phyloP scores from a whole-genome alignment of 1,140 invertebrate species.

The Drosophila orena region DNA sequence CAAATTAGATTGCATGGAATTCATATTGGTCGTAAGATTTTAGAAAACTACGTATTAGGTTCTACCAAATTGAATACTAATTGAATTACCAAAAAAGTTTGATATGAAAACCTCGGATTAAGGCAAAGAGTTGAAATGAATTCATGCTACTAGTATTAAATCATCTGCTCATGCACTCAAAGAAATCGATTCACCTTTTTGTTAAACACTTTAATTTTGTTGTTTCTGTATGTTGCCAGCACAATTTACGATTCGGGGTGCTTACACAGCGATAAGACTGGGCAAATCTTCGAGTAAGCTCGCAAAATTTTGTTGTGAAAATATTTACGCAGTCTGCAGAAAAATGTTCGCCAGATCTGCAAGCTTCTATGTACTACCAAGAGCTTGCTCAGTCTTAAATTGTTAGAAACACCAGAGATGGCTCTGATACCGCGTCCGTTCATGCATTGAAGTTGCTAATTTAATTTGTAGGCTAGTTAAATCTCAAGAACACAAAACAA shows the following conservation, averaged over 20 bases:
- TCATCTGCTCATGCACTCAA: background rate
- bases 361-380: background rate
- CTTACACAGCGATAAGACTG: conserved; percentile 14
- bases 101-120: background rate
- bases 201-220: conserved; percentile 46
- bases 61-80: too few species aligned
- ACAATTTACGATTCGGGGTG: conserved; percentile 18
- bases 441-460: conserved; percentile 62
- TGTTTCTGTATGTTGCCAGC: conserved; percentile 64
- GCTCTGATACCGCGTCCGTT: conserved; percentile 7
- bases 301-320: background rate
- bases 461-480: conserved; percentile 79
- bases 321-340: background rate
- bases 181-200: conserved; percentile 35
- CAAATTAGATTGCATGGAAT: background rate
- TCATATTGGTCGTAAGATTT: background rate
- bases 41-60: background rate
- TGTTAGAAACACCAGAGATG: background rate
- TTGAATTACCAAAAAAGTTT: background rate
- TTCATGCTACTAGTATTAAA: background rate
- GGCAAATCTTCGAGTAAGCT: conserved; percentile 3
- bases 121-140: background rate
- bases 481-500: conserved; percentile 61
- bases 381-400: conserved; percentile 18
- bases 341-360: conserved; percentile 10